Base-by-base conservation (phyloP, 2,113 vertebrate species). In the Cyrtonyx montezumae region DNA sequence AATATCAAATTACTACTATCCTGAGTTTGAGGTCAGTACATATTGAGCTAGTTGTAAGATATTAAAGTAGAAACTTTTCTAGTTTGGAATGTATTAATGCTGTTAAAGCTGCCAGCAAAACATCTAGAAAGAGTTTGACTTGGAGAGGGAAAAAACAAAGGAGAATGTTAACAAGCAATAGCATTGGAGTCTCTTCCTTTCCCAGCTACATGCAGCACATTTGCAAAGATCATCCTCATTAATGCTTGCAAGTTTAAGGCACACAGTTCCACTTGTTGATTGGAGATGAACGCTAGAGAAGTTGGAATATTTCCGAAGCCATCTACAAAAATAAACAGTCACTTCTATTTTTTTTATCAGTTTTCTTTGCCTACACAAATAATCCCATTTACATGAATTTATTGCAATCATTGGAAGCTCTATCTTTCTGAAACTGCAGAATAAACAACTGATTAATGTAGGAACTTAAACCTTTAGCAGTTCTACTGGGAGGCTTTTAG, bases 1-100 rank as follows among this genome's bases (percentile, higher is more conserved):
- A 88, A 86, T 93, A 96, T 95, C 93, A 93, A 92, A 76, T 95
- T 94, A 96, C 95, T 78, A 61, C 93, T 96, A 94, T 94, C 95
- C 89, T 46, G 81, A 85, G 87, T 87, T 94, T 95, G 92, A 96
- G 92, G 90, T 95, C 92, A 93, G 91, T 87, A 87, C 94, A 95
- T 92, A 94, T 93, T 94, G 90, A 93, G 79, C 82, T 88, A 89
- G 88, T 96, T 91, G 87, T 91, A 85, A 88, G 85, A 94, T 95
- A 93, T 79, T 95, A 88, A 88, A 95, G 87, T 48, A 94, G 87
- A 96, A 93, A 92, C 61, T 93, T 93, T 93, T 68, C 88, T 87
- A 85, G 83, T 95, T 95, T 94, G 94, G 95, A 96, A 94, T 73
- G 69, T 84, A 94, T 91, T 91, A 93, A 91, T 95, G 79, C 43